Evolutionary conservation across 2,113 vertebrate genomes (phyloP).

Genomic region (Pluvialis apricaria): DNA sequence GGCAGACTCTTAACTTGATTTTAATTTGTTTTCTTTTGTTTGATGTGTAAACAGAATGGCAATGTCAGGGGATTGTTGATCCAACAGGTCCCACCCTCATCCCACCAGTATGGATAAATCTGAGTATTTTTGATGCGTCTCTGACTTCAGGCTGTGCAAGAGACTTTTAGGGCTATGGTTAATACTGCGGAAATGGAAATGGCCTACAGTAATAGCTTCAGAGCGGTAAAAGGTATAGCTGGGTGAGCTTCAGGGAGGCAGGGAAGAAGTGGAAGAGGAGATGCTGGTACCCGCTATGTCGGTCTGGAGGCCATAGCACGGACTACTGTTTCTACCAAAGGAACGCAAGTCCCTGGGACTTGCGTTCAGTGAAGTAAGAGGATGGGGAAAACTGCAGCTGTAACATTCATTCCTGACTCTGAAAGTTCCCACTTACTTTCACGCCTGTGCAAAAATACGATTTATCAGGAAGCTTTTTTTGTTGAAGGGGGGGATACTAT

Average conservation of each 20-base stretch:
- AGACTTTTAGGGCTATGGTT: conserved; percentile 34
- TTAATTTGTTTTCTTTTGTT: conserved; percentile 61
- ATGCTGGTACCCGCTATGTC: conserved; percentile 19
- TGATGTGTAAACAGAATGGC: conserved; percentile 71
- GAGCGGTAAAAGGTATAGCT: conserved; percentile 15
- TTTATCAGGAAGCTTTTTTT: conserved; percentile 15
- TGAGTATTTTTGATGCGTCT: conserved; percentile 42
- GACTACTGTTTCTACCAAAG: conserved; percentile 69
- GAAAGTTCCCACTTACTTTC: conserved; percentile 4
- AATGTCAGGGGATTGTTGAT: conserved; percentile 65
- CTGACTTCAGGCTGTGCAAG: conserved; percentile 41
- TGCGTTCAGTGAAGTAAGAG: conserved; percentile 11
- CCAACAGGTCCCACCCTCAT: conserved; percentile 49
- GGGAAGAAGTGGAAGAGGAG: not conserved
- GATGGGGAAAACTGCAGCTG: not conserved
- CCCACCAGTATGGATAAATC: conserved; percentile 34
- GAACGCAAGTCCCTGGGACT: conserved; percentile 31
- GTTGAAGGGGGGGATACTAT: not conserved
- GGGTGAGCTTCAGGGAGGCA: conserved; percentile 56
- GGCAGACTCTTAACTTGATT: conserved; percentile 77
- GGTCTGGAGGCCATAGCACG: conserved; percentile 19
- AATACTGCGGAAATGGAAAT: not conserved
- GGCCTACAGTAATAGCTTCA: not conserved
- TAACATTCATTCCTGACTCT: not conserved
- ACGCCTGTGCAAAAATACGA: conserved; percentile 8